Evolutionary conservation across 2,888 invertebrate species (phyloP).

Genomic region (Pristionchus mayeri): DNA sequence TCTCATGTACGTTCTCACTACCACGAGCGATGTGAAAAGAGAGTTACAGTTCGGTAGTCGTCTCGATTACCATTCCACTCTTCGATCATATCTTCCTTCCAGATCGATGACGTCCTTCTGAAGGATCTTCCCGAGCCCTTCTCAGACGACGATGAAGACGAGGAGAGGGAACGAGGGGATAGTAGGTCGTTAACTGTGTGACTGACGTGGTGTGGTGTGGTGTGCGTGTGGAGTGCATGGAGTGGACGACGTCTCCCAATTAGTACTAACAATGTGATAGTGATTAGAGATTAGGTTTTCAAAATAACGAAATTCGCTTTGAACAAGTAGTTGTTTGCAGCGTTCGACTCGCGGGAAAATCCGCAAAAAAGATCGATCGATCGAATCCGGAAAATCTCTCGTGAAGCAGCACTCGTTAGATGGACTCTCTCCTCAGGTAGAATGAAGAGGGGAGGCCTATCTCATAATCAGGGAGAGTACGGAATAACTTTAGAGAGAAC

Average conservation of each 20-base stretch:
- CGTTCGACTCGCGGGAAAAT: conserved; percentile 5
- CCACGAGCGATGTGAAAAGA: no score
- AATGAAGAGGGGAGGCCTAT: background rate
- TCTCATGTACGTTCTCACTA: no score
- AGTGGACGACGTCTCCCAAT: background rate
- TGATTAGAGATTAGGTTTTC: background rate
- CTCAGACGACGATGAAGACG: conserved; percentile 43
- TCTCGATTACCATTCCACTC: background rate
- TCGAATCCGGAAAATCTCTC: conserved; percentile 40
- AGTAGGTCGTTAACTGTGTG: conserved; percentile 45
- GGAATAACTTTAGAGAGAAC: background rate
- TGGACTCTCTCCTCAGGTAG: conserved; percentile 44
- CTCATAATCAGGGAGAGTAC: no score
- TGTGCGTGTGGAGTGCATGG: conserved; percentile 3
- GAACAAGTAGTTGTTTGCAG: background rate
- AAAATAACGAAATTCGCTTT: background rate
- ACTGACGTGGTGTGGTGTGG: conserved; percentile 34
- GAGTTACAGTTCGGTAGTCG: no score
- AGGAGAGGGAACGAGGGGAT: conserved; percentile 31
- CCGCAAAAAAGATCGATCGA: conserved; percentile 33
- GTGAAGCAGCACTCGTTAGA: conserved; percentile 40
- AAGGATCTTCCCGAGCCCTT: conserved; percentile 40
- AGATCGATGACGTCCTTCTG: conserved; percentile 37
- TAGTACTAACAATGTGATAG: background rate
- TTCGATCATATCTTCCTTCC: background rate